Conservation (phyloP, 1,140 invertebrate species). For the Holcopasites calliopsidis region DNA sequence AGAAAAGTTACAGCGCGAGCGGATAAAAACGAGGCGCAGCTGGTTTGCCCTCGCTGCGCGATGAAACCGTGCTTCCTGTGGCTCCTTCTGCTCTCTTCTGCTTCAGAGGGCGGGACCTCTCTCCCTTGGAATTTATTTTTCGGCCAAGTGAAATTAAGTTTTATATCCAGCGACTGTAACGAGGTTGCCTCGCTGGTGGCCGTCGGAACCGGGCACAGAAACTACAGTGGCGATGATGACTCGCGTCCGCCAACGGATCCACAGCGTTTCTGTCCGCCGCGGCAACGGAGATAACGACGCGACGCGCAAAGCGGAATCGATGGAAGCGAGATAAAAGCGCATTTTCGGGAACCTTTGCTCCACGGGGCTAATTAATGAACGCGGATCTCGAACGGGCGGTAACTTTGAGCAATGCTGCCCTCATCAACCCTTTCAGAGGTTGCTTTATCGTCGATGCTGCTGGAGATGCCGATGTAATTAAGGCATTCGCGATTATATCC, state of each 20-base stretch:
- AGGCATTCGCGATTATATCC: slow-evolving; percentile 4
- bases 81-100: background rate
- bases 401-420: background rate
- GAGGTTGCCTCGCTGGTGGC: slow-evolving; percentile 52
- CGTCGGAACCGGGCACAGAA: slow-evolving; percentile 47
- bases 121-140: slow-evolving; percentile 58
- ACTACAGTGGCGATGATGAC: slow-evolving; percentile 58
- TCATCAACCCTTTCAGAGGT: too few relatives aligned
- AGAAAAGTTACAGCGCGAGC: slow-evolving; percentile 40
- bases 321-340: slow-evolving; percentile 3
- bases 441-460: slow-evolving; percentile 3
- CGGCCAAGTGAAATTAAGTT: slow-evolving; percentile 69
- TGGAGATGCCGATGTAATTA: slow-evolving; percentile 17
- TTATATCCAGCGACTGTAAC: slow-evolving; percentile 62
- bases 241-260: slow-evolving; percentile 26
- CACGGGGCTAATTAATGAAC: slow-evolving; percentile 20
- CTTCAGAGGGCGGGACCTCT: background rate
- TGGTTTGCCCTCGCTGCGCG: slow-evolving; percentile 25
- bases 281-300: background rate
- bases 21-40: slow-evolving; percentile 33
- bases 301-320: background rate
- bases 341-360: slow-evolving; percentile 2
- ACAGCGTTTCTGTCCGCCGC: background rate
- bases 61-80: slow-evolving; percentile 40
- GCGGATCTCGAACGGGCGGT: background rate